Evolutionary conservation across 2,888 invertebrate species (phyloP).

Genomic region (Leptura quadrifasciata): DNA sequence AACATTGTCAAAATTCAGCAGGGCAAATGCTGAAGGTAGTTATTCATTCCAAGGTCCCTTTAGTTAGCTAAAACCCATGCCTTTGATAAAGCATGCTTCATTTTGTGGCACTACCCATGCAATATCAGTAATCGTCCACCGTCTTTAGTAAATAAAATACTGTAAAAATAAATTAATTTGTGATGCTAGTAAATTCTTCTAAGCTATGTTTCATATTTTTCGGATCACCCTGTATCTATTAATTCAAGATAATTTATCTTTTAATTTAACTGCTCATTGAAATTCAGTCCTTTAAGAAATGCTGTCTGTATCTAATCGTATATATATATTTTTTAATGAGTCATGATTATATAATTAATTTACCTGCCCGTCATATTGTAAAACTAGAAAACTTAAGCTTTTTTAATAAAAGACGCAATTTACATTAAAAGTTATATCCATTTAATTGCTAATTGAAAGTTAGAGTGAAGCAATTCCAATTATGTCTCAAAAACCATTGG

Average conservation of each 20-base stretch:
- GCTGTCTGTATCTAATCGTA: background rate
- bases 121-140: no score
- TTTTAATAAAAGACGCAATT: conserved; percentile 31
- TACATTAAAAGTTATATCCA: conserved; percentile 42
- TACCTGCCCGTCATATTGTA: background rate
- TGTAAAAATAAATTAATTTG: no score
- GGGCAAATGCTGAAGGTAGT: no score
- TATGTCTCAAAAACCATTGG: conserved; percentile 50
- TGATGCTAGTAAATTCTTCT: no score
- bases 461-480: conserved; percentile 51
- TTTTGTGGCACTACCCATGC: no score
- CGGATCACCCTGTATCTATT: background rate
- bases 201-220: background rate
- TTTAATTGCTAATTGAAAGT: conserved; percentile 51
- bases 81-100: no score
- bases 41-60: no score
- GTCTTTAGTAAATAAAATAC: no score
- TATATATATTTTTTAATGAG: no score
- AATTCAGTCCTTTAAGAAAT: background rate
- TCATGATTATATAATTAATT: background rate
- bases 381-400: conserved; percentile 9
- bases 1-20: no score
- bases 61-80: no score
- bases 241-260: background rate
- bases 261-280: background rate